Percentiles rank a stretch among this genome's conserved stretches.
Evolutionary conservation across 92 coral and sea anemone genomes (phyloP).

Genomic region (Meandrina meandrites): DNA sequence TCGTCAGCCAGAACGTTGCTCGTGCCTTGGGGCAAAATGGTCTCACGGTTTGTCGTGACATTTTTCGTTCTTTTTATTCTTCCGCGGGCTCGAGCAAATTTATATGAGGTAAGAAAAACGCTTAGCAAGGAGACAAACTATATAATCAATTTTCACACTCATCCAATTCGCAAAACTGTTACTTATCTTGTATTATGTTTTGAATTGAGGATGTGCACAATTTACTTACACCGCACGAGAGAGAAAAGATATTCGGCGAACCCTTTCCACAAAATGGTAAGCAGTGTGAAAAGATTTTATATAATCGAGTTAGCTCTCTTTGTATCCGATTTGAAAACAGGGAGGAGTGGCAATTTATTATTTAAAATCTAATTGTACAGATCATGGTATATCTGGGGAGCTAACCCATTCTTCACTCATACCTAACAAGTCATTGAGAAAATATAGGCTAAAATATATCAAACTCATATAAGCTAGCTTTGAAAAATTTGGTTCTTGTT

Average conservation of each 20-base stretch:
- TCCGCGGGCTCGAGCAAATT: slow-evolving; percentile 43
- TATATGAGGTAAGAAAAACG: slow-evolving; percentile 19
- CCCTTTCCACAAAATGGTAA: slow-evolving; percentile 16
- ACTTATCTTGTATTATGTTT: slow-evolving; percentile 18
- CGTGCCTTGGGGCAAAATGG: slow-evolving; percentile 6
- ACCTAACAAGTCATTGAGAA: neutral
- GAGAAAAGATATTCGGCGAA: slow-evolving; percentile 40
- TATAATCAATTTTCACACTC: slow-evolving; percentile 13
- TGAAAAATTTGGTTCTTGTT: neutral
- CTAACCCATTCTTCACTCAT: neutral
- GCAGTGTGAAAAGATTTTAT: neutral
- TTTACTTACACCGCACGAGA: slow-evolving; percentile 32
- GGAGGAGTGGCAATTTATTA: slow-evolving; percentile 30
- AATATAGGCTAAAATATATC: neutral
- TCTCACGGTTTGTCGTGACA: neutral
- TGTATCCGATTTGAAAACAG: neutral
- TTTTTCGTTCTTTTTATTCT: slow-evolving; percentile 2
- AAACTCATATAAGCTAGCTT: neutral
- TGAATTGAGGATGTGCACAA: slow-evolving; percentile 30
- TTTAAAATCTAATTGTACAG: slow-evolving; percentile 2
- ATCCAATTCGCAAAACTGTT: slow-evolving; percentile 1
- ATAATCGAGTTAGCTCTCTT: neutral
- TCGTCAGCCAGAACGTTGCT: neutral
- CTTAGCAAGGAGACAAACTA: slow-evolving; percentile 5
- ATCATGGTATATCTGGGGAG: neutral